Evolutionary conservation across 2,797 vertebrate genomes (phyloP), one percentile per base, ranked within the genome.

Genomic region (Euphonia xanthogaster): DNA sequence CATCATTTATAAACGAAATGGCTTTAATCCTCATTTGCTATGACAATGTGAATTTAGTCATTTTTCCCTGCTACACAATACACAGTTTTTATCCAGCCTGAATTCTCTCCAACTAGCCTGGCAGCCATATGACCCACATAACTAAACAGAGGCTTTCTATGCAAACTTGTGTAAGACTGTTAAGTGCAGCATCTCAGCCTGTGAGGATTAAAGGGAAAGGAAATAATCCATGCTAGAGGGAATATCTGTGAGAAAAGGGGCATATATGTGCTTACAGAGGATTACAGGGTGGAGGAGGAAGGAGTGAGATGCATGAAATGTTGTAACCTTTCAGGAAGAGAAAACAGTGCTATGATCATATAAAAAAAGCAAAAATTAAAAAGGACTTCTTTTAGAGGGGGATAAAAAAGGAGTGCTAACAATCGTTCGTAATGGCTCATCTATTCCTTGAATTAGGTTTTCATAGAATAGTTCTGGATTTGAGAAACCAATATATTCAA

Each of bases 381-480:
- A 42, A 45, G 2, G 1, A 30, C 3, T 18, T 40, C 61, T 79
- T 86, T 39, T 3, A 4, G 33, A 61, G 3, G 0, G 2, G 4
- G 3, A 1, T 9, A 6, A 23, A 61, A 53, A 37, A 37, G 7
- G 18, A 67, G 6, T 37, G 13, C 5, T 54, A 58, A 57, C 44
- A 74, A 57, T 14, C 8, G 82, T 25, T 71, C 0, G 1, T 54
- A 78, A 66, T 8, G 18, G 20, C 21, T 85, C 18, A 27, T 12
- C 9, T 82, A 8, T 31, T 78, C 22, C 15, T 70, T 73, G 39
- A 85, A 70, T 19, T 23, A 70, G 15, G 22, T 16, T 40, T 82
- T 55, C 7, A 6, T 16, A 71, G 28, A 62, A 40, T 35, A 66
- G 14, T 20, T 55, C 18, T 42, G 23, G 12, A 45, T 68, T 76